These are phyloP conservation scores for Pelobates cultripes DNA, from an alignment of 2,797 vertebrate genomes.

Conservation along the genomic window DNA sequence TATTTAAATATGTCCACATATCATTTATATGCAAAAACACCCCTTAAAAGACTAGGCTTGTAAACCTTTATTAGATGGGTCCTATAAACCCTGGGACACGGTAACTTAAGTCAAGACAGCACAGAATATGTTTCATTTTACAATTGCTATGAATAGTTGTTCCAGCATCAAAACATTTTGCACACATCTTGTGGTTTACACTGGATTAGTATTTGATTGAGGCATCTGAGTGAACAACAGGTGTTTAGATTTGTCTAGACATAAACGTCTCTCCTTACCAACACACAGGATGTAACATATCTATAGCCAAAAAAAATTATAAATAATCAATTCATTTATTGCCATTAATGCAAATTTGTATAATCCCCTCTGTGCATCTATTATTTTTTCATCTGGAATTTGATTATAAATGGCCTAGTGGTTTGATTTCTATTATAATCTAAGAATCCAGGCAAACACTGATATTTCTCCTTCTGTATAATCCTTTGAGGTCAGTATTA, in stretches of 20 bases:
- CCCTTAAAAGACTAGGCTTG: background rate
- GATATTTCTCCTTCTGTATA: background rate
- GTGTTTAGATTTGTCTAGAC: slow-evolving; percentile 51
- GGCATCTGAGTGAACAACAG: slow-evolving; percentile 47
- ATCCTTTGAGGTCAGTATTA: slow-evolving; percentile 12
- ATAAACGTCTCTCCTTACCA: slow-evolving; percentile 40
- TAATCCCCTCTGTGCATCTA: no score
- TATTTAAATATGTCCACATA: no score
- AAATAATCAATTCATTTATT: slow-evolving; percentile 20
- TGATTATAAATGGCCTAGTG: no score
- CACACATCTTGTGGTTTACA: slow-evolving; percentile 40
- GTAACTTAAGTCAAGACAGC: slow-evolving; percentile 1
- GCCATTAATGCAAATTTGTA: background rate
- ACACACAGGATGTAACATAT: slow-evolving; percentile 11
- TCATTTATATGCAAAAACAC: no score
- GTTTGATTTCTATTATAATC: no score
- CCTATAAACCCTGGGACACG: background rate
- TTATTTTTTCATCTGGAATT: no score
- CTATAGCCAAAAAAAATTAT: background rate
- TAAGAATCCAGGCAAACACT: no score
- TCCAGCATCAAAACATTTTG: slow-evolving; percentile 24
- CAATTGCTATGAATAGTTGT: slow-evolving; percentile 30
- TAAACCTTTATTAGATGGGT: background rate
- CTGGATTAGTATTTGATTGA: slow-evolving; percentile 29
- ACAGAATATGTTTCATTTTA: background rate